Evolutionary conservation across 2,113 vertebrate species (phyloP).

Genomic region (Epinephelus fuscoguttatus): DNA sequence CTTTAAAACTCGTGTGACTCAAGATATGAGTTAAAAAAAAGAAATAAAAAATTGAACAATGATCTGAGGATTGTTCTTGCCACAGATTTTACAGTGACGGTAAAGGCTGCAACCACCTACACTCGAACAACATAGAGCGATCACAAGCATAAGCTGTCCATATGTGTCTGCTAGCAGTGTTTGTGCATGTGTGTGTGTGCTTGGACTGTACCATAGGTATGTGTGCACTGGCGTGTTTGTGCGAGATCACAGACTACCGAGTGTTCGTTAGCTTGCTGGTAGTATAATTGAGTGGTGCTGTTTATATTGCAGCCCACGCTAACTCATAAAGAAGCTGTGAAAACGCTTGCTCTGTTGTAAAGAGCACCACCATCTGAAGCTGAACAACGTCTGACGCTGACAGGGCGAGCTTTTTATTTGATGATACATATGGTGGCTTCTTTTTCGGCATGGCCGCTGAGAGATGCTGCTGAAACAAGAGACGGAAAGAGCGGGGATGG

Average conservation of each 20-base stretch:
- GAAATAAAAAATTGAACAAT: background rate
- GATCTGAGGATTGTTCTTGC: background rate
- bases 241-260: conserved; percentile 23
- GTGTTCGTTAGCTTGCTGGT: conserved; percentile 45
- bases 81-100: background rate
- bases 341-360: conserved; percentile 50
- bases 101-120: conserved; percentile 8
- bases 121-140: conserved; percentile 1
- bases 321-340: conserved; percentile 67
- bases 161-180: conserved; percentile 2
- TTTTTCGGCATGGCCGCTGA: conserved; percentile 3
- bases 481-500: background rate
- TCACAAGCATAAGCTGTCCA: conserved; percentile 5
- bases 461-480: background rate
- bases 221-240: conserved; percentile 23
- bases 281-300: conserved; percentile 63
- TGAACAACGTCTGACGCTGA: conserved; percentile 24
- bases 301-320: conserved; percentile 64
- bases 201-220: background rate
- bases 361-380: conserved; percentile 57
- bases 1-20: background rate
- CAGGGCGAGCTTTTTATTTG: conserved; percentile 21
- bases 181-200: background rate
- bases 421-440: conserved; percentile 22
- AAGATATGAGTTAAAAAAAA: too few relatives aligned